A percentile compares a stretch with the other conserved stretches of the same genome.
phyloP scores from a whole-genome alignment of 2,797 vertebrate genomes.

The Martes flavigula region DNA sequence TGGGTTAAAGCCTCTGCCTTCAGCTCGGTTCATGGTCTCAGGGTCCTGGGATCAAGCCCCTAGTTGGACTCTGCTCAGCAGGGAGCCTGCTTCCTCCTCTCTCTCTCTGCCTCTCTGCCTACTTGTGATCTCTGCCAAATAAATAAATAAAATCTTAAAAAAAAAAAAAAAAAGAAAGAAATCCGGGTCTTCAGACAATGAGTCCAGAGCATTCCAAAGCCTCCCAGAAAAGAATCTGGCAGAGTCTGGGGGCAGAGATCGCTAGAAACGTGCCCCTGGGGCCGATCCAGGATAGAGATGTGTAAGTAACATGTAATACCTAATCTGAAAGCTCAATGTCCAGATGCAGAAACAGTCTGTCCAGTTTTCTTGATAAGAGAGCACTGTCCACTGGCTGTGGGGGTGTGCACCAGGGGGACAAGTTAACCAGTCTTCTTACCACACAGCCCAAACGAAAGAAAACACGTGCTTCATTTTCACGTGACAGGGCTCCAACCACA shows the following conservation, averaged over 20 bases:
- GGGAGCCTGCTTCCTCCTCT: too few relatives aligned
- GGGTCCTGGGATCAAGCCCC: too few relatives aligned
- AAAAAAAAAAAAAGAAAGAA: background rate
- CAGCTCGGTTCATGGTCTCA: too few relatives aligned
- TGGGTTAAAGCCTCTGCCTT: too few relatives aligned
- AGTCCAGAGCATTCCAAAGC: fast-evolving
- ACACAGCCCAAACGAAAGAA: background rate
- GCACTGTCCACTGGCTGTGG: background rate
- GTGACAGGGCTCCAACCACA: background rate
- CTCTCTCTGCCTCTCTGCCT: too few relatives aligned
- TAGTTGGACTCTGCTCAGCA: too few relatives aligned
- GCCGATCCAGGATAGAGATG: background rate
- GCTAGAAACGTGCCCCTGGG: background rate
- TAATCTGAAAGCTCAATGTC: background rate
- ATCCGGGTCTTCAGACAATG: fast-evolving
- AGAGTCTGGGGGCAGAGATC: background rate
- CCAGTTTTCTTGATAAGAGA: background rate
- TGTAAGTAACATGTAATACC: background rate
- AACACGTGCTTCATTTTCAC: background rate
- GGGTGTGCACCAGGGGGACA: background rate
- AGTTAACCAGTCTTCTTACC: background rate
- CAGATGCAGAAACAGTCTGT: background rate
- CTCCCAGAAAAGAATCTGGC: fast-evolving
- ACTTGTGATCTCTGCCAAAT: too few relatives aligned
- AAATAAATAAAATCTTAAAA: too few relatives aligned